A percentile compares a stretch with the other conserved stretches of the same genome.
These are phyloP conservation scores for Scarus forsteni DNA, from an alignment of 2,797 vertebrate species.

Conservation along the genomic window DNA sequence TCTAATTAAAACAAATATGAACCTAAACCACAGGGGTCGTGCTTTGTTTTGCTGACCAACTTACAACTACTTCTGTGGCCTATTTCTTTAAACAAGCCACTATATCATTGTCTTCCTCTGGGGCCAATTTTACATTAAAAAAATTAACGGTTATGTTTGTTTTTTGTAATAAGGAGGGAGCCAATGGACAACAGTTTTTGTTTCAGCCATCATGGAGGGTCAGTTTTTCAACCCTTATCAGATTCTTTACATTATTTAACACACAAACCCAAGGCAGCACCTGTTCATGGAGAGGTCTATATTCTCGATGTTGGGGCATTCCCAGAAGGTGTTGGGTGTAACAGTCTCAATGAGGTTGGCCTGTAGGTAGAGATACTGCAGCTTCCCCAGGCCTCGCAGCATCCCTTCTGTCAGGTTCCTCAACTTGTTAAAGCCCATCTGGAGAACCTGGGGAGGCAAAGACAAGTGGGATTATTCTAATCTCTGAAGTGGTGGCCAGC, in stretches of 20 bases:
- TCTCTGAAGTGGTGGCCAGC: constrained; percentile 57
- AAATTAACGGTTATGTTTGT: too few species aligned
- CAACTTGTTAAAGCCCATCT: constrained; percentile 97
- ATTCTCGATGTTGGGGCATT: constrained; percentile 96
- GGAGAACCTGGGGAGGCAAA: constrained; percentile 90
- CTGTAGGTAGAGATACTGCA: constrained; percentile 99
- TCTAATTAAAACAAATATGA: too few species aligned
- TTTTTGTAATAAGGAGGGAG: too few species aligned
- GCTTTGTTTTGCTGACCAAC: too few species aligned
- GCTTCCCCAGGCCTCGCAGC: constrained; percentile 94
- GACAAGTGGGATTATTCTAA: constrained; percentile 80
- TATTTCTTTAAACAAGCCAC: too few species aligned
- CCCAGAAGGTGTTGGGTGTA: constrained; percentile 96
- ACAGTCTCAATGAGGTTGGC: constrained; percentile 98
- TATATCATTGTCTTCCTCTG: too few species aligned
- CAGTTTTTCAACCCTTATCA: background rate
- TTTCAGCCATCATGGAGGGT: background rate
- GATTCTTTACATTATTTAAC: background rate
- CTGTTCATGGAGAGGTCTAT: constrained; percentile 99
- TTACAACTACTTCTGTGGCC: too few species aligned
- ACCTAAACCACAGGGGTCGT: too few species aligned
- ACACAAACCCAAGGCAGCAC: constrained; percentile 34
- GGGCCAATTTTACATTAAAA: too few species aligned
- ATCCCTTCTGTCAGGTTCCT: constrained; percentile 96
- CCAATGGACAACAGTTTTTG: background rate